phyloP scores from a whole-genome alignment of 2,888 invertebrate species.

The Apeira syringaria region DNA sequence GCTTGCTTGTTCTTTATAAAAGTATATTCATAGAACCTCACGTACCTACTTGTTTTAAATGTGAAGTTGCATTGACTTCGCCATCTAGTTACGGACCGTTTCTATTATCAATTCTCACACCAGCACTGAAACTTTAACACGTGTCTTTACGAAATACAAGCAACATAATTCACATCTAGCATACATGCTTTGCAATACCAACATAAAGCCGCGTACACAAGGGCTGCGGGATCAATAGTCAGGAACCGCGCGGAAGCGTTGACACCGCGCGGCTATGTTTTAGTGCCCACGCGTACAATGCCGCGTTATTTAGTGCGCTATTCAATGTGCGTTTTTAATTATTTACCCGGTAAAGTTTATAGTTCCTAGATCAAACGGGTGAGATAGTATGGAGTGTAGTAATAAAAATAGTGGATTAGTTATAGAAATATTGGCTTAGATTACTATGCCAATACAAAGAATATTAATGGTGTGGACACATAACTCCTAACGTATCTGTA shows the following conservation, averaged over 20 bases:
- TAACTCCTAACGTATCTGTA: no score
- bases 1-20: no score
- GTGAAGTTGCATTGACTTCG: no score
- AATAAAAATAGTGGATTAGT: not conserved
- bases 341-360: constrained; percentile 41
- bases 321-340: constrained; percentile 61
- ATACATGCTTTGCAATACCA: constrained; percentile 11
- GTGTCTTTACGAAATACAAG: constrained; percentile 1
- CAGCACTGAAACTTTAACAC: not conserved
- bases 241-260: constrained; percentile 59
- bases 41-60: no score
- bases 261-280: constrained; percentile 37
- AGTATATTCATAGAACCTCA: no score
- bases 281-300: constrained; percentile 46
- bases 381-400: constrained; percentile 45
- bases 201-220: constrained; percentile 28
- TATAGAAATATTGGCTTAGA: not conserved
- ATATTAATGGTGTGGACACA: not conserved
- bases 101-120: not conserved
- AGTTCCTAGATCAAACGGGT: constrained; percentile 50
- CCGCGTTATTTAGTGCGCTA: constrained; percentile 58
- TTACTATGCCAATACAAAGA: not conserved
- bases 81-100: not conserved
- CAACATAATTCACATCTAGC: constrained; percentile 6
- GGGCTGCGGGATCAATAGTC: constrained; percentile 37